Evolutionary conservation across 1,140 invertebrate species (phyloP).

Genomic region (Apolygus lucorum): DNA sequence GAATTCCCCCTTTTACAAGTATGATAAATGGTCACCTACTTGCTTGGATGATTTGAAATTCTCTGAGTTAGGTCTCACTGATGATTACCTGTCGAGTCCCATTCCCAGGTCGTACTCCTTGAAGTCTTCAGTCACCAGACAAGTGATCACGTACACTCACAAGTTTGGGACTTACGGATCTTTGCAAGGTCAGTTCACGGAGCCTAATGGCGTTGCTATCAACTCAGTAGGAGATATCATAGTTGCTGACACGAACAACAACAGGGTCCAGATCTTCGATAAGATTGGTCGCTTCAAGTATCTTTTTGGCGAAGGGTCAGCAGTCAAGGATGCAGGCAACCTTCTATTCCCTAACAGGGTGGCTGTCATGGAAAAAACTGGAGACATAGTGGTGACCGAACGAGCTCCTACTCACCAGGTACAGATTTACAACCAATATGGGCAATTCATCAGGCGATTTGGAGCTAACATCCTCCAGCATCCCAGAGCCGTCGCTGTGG

Average conservation of each 20-base stretch:
- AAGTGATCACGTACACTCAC: slow-evolving; percentile 99
- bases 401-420: slow-evolving; percentile 95
- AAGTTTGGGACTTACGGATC: slow-evolving; percentile 99
- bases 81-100: not conserved
- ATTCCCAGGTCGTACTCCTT: slow-evolving; percentile 42
- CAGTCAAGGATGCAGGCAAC: slow-evolving; percentile 86
- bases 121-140: slow-evolving; percentile 90
- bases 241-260: slow-evolving; percentile 99
- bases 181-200: slow-evolving; percentile 97
- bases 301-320: slow-evolving; percentile 90
- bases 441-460: slow-evolving; percentile 98
- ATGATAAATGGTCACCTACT: slow-evolving; percentile 21
- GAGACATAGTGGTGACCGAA: slow-evolving; percentile 98
- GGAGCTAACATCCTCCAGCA: slow-evolving; percentile 98
- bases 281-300: slow-evolving; percentile 99
- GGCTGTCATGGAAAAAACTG: slow-evolving; percentile 90
- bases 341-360: slow-evolving; percentile 96
- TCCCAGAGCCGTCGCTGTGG: slow-evolving; percentile 93
- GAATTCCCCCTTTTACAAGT: not conserved
- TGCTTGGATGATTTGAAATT: slow-evolving; percentile 15
- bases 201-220: slow-evolving; percentile 96
- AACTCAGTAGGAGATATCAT: slow-evolving; percentile 99
- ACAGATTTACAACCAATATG: slow-evolving; percentile 99
- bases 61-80: not conserved
- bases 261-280: slow-evolving; percentile 97